Evolutionary conservation across 2,113 vertebrate species (phyloP), one percentile per base, ranked within the genome.

Genomic region (Oplegnathus fasciatus): DNA sequence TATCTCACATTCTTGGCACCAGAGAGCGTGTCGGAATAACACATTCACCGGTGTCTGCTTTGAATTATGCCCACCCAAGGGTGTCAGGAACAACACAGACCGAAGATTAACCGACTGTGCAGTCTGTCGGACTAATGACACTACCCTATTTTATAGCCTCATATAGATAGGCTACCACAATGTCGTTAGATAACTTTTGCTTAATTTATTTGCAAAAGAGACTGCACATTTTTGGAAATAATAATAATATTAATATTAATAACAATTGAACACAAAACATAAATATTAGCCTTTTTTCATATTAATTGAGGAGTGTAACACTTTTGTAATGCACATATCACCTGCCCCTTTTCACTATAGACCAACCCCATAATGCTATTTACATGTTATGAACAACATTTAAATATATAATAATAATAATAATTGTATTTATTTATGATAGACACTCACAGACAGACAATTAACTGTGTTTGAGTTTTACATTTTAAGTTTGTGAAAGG

Each of bases 1-100:
- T 90, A 92, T 94, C 88, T 92, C 88, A 89, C 86, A 90, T 94
- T 93, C 88, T 88, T 92, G 91, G 84, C 88, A 88, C 78, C 52
- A 70, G 75, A 69, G 70, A 70, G 74, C 40, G 40, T 65, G 61
- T 85, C 75, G 26, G 77, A 88, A 83, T 75, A 77, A 82, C 75
- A 86, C 78, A 22, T 69, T 86, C 75, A 82, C 61, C n/a, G 52
- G 66, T 83, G 69, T 91, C 86, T 93, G 88, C 85, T 92, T 91
- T 89, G 75, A 91, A 88, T 92, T 87, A 91, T 88, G 79, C 83
- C 86, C 90, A 88, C 89, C 90, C 78, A 81, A 72, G 85, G 83
- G 89, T 88, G 86, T 89, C 81, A 85, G 84, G 72, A 86, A 84
- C 46, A 87, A 90, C 87, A 89, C 22, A 15, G 48, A 44, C 30